Percentiles rank a stretch among this genome's conserved stretches.
phyloP scores from a whole-genome alignment of 1,140 invertebrate genomes.

The Thalassaphorura encarpata region DNA sequence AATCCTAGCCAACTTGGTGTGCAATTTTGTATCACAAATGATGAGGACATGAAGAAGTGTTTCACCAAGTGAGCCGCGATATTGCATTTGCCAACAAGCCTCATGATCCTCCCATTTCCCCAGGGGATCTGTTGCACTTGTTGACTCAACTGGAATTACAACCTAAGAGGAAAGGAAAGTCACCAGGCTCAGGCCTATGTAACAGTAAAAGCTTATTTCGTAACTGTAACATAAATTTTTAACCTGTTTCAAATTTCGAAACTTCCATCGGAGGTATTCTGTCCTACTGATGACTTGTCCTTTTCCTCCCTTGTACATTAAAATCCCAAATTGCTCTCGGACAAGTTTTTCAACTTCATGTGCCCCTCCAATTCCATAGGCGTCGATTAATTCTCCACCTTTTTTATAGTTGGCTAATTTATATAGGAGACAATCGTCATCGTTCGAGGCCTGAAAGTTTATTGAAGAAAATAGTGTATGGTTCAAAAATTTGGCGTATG shows the following conservation, averaged over 20 bases:
- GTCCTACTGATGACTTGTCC: constrained; percentile 75
- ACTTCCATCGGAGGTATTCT: constrained; percentile 88
- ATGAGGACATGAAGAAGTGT: constrained; percentile 87
- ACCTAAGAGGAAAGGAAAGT: constrained; percentile 44
- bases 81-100: constrained; percentile 95
- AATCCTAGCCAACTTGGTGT: constrained; percentile 73
- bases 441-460: constrained; percentile 46
- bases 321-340: constrained; percentile 71
- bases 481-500: neutral
- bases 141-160: constrained; percentile 68
- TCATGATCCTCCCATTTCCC: constrained; percentile 79
- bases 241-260: constrained; percentile 69
- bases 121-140: constrained; percentile 67
- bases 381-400: constrained; percentile 47
- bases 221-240: neutral
- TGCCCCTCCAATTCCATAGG: constrained; percentile 59
- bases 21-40: constrained; percentile 82
- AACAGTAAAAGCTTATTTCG: neutral
- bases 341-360: constrained; percentile 70
- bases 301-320: constrained; percentile 82
- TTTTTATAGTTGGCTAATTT: constrained; percentile 82
- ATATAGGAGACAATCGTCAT: constrained; percentile 75
- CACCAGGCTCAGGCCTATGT: constrained; percentile 4
- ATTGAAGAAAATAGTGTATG: neutral
- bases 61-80: constrained; percentile 86